Percentiles rank a stretch among this genome's conserved stretches.
Evolutionary conservation across 2,797 vertebrate species (phyloP).

Genomic region (Merluccius polli): DNA sequence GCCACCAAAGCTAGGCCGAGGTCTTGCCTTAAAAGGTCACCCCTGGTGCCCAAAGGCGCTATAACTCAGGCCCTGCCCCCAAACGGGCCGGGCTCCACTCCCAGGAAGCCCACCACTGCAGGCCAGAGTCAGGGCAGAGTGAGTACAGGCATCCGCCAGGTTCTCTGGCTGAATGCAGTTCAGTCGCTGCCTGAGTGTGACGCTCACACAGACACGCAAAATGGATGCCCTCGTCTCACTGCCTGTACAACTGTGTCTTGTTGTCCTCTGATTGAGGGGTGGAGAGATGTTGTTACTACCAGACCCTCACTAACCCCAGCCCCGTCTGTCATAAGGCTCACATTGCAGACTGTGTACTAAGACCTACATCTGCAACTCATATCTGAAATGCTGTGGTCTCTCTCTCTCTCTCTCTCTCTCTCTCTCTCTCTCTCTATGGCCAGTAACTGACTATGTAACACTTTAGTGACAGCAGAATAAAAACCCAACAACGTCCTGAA

Average conservation of each 20-base stretch:
- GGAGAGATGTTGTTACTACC: not conserved
- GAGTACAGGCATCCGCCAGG: slow-evolving; percentile 63
- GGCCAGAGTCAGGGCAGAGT: slow-evolving; percentile 72
- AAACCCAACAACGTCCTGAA: not conserved
- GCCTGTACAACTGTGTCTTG: not conserved
- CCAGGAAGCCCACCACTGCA: slow-evolving; percentile 67
- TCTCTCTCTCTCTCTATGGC: too few species aligned
- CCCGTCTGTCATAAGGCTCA: not conserved
- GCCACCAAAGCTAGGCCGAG: slow-evolving; percentile 75
- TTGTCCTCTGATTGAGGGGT: not conserved
- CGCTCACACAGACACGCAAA: not conserved
- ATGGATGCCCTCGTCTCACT: slow-evolving; percentile 1
- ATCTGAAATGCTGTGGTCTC: not conserved
- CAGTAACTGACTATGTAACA: too few species aligned
- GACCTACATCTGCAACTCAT: not conserved
- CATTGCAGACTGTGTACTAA: not conserved
- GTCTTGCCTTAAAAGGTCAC: slow-evolving; percentile 71
- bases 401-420: too few species aligned
- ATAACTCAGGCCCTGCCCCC: slow-evolving; percentile 68
- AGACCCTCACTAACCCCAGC: not conserved
- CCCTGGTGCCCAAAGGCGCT: slow-evolving; percentile 71
- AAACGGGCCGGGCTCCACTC: slow-evolving; percentile 70
- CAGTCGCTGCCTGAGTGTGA: not conserved
- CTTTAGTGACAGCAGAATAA: too few species aligned
- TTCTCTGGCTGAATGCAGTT: not conserved